Evolutionary conservation across 1,140 invertebrate species (phyloP).

Genomic region (Melipona quadrifasciata): DNA sequence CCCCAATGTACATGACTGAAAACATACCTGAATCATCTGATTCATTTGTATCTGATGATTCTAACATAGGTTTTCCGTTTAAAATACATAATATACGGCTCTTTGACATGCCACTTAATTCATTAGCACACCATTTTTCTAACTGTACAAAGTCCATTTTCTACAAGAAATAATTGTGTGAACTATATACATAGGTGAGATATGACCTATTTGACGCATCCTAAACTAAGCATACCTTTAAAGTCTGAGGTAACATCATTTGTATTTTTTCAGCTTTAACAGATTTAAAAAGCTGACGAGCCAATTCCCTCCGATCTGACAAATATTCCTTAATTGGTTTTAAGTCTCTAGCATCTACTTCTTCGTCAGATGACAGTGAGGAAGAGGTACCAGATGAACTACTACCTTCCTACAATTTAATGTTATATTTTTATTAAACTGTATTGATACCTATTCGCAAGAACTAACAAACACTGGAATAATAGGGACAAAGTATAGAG

Average conservation of each 20-base stretch:
- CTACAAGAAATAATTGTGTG: slow-evolving; percentile 51
- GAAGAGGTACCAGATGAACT: slow-evolving; percentile 65
- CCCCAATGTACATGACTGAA: accelerated
- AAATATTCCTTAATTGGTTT: slow-evolving; percentile 80
- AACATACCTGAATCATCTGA: slow-evolving; percentile 75
- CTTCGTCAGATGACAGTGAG: slow-evolving; percentile 72
- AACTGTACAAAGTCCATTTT: slow-evolving; percentile 76
- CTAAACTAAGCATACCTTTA: slow-evolving; percentile 69
- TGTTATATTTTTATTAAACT: background rate
- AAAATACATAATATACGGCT: slow-evolving; percentile 75
- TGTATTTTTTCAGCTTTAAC: slow-evolving; percentile 79
- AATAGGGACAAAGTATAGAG: background rate
- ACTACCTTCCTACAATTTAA: slow-evolving; percentile 48
- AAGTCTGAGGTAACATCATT: slow-evolving; percentile 79
- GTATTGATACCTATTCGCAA: background rate
- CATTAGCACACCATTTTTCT: slow-evolving; percentile 77
- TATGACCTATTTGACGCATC: background rate
- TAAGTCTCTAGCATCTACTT: slow-evolving; percentile 74
- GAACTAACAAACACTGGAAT: background rate
- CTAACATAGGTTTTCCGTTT: slow-evolving; percentile 75
- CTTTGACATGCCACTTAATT: slow-evolving; percentile 80
- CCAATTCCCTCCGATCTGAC: slow-evolving; percentile 73
- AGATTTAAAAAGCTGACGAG: slow-evolving; percentile 78
- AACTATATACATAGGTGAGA: background rate
- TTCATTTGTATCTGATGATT: slow-evolving; percentile 79